phyloP scores from a whole-genome alignment of 2,888 invertebrate genomes.

The Tiliacea aurago region DNA sequence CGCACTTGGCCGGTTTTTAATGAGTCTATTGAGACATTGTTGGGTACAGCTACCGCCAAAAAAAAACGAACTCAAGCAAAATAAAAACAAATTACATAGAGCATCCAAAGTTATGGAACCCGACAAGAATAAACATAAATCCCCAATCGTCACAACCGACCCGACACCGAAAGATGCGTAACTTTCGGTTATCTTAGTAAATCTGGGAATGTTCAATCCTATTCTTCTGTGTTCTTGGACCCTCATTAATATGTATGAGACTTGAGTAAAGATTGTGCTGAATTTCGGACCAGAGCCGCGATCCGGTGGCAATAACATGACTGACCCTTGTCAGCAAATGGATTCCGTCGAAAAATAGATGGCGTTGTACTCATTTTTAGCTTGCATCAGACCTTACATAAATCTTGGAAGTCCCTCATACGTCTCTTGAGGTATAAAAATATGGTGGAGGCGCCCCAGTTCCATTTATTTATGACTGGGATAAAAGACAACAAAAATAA shows the following conservation, averaged over 20 bases:
- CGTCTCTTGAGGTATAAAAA: constrained; percentile 73
- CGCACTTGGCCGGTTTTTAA: background rate
- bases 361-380: constrained; percentile 79
- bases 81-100: background rate
- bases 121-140: constrained; percentile 40
- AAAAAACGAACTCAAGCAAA: background rate
- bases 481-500: constrained; percentile 70
- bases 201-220: constrained; percentile 69
- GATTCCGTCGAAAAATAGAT: constrained; percentile 77
- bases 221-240: constrained; percentile 69
- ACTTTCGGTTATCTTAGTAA: constrained; percentile 65
- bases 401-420: constrained; percentile 78
- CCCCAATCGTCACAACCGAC: constrained; percentile 39
- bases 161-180: constrained; percentile 44
- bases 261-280: constrained; percentile 73
- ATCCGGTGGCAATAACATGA: constrained; percentile 77
- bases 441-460: constrained; percentile 69
- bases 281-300: constrained; percentile 71
- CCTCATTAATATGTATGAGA: constrained; percentile 82
- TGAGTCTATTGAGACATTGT: constrained; percentile 10
- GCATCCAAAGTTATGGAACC: background rate
- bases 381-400: constrained; percentile 78
- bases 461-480: constrained; percentile 80
- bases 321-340: constrained; percentile 85
- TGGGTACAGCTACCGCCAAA: background rate